Evolutionary conservation across 2,797 vertebrate genomes (phyloP).

Genomic region (Mus minutoides): DNA sequence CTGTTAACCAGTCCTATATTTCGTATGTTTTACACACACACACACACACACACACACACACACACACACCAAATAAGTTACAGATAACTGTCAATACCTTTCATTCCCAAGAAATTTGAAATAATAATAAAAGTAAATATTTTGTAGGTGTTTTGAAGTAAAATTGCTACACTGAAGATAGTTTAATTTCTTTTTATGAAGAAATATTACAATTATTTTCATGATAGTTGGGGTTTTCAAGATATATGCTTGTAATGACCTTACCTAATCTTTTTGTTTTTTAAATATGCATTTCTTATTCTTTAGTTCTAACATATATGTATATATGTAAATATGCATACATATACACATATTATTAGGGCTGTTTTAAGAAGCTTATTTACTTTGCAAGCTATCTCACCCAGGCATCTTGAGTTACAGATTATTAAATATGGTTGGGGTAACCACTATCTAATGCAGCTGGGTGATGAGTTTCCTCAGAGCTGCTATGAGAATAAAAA

Average conservation of each 20-base stretch:
- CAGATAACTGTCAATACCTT: neutral
- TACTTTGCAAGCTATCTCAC: neutral
- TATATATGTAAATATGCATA: too few species aligned
- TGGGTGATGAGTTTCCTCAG: neutral
- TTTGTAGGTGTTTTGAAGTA: neutral
- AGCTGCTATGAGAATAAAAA: neutral
- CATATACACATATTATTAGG: neutral
- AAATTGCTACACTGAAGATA: neutral
- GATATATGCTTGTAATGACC: neutral
- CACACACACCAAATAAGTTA: neutral
- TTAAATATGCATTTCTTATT: neutral
- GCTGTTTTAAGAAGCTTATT: neutral
- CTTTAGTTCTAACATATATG: neutral
- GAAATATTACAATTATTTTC: neutral
- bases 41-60: neutral
- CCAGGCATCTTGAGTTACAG: neutral
- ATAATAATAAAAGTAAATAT: neutral
- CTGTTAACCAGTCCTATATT: neutral
- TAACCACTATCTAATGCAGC: neutral
- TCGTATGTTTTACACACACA: neutral
- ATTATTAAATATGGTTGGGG: too few species aligned
- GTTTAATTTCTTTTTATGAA: constrained; percentile 19
- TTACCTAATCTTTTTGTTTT: neutral
- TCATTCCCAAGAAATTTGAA: neutral
- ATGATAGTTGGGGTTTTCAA: neutral